phyloP scores from a whole-genome alignment of 2,888 invertebrate genomes.

The Torymus aiolomorphi region DNA sequence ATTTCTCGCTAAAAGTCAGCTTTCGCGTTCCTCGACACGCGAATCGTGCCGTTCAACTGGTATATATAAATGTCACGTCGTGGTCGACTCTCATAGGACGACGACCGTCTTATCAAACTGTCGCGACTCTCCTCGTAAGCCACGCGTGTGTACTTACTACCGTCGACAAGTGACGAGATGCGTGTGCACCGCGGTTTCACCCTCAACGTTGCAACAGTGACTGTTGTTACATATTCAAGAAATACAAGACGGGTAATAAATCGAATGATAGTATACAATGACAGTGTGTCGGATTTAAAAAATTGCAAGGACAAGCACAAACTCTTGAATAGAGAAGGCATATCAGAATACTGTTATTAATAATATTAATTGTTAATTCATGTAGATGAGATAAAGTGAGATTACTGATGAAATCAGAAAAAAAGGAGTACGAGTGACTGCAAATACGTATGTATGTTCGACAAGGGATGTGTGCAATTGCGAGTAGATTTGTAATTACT shows the following conservation, averaged over 20 bases:
- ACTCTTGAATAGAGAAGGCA: slow-evolving; percentile 66
- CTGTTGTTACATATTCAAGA: slow-evolving; percentile 35
- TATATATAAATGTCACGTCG: slow-evolving; percentile 22
- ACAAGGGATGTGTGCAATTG: slow-evolving; percentile 72
- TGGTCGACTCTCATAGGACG: slow-evolving; percentile 9
- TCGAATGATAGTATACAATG: slow-evolving; percentile 54
- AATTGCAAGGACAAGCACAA: slow-evolving; percentile 40
- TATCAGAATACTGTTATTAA: slow-evolving; percentile 74
- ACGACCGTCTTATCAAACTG: slow-evolving; percentile 15
- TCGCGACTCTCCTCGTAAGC: slow-evolving; percentile 13
- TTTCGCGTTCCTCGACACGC: slow-evolving; percentile 10
- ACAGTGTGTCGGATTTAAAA: slow-evolving; percentile 61
- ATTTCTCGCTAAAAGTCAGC: slow-evolving; percentile 39
- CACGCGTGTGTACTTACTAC: slow-evolving; percentile 1
- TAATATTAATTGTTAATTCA: slow-evolving; percentile 70
- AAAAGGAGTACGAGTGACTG: slow-evolving; percentile 57
- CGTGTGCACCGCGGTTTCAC: background rate
- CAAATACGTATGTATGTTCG: slow-evolving; percentile 64
- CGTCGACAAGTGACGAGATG: background rate
- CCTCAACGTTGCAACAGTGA: slow-evolving; percentile 19
- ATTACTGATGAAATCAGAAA: slow-evolving; percentile 55
- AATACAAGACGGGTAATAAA: slow-evolving; percentile 58
- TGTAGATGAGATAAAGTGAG: slow-evolving; percentile 61
- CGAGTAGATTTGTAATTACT: slow-evolving; percentile 54
- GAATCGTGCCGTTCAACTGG: slow-evolving; percentile 13